Conservation (phyloP, 2,888 invertebrate species). For the Corythucha ciliata region DNA sequence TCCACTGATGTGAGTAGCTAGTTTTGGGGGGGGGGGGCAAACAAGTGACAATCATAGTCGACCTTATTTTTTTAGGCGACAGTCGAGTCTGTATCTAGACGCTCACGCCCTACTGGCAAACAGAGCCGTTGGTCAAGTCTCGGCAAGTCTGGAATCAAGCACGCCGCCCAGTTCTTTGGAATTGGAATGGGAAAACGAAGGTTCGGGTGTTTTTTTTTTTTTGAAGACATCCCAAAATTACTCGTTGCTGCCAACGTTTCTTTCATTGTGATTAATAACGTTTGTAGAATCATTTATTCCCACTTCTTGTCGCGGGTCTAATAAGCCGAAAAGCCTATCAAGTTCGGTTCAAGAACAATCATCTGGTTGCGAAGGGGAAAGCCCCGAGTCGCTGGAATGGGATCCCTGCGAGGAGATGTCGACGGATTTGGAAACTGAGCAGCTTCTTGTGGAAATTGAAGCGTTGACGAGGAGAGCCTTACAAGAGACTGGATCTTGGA, state of each 20-base stretch:
- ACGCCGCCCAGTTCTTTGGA: slow-evolving; percentile 59
- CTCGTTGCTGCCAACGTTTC: no score
- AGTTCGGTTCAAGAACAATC: slow-evolving; percentile 23
- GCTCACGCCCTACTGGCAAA: slow-evolving; percentile 28
- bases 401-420: slow-evolving; percentile 50
- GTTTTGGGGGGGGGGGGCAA: no score
- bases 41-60: no score
- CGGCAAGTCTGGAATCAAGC: slow-evolving; percentile 38
- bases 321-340: slow-evolving; percentile 8
- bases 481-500: slow-evolving; percentile 49
- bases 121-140: slow-evolving; percentile 24
- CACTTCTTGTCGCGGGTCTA: no score
- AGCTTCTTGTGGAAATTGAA: slow-evolving; percentile 57
- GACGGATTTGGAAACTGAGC: slow-evolving; percentile 55
- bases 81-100: slow-evolving; percentile 28
- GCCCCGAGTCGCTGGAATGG: slow-evolving; percentile 61
- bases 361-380: slow-evolving; percentile 42
- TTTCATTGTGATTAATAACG: not conserved
- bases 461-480: slow-evolving; percentile 55
- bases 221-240: no score
- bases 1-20: no score
- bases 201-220: slow-evolving; percentile 29
- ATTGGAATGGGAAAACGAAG: slow-evolving; percentile 62
- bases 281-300: not conserved
- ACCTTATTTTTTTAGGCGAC: slow-evolving; percentile 17